Evolutionary conservation across 2,797 vertebrate species (phyloP), one percentile per base, ranked within the genome.

Genomic region (Labeo calbasu): DNA sequence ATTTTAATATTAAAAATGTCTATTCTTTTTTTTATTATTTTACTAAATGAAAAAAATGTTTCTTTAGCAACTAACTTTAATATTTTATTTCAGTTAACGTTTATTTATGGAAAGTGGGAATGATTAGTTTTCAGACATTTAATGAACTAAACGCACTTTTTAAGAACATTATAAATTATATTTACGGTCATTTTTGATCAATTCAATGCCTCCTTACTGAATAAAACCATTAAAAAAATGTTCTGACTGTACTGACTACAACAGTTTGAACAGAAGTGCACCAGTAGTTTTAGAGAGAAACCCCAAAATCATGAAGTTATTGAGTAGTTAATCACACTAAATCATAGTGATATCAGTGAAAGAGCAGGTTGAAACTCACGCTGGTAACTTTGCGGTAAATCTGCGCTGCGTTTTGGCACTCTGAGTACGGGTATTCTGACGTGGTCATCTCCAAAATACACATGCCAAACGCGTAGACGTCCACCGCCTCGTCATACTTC

Each of bases 311-410:
- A 21, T 51, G 3, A 10, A 32, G 13, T 53, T 2, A n/a, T 15
- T 8, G 19, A 40, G 12, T 19, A 32, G 23, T 51, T 11, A 51
- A 51, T 72, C 14, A 12, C 15, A 32, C 14, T 65, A 65, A 14
- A 65, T 7, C 6, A 4, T 43, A 23, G 10, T 12, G 10, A n/a
- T 21, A 55, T 55, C 17, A 55, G 40, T 43, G 40, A 43, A 43
- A 8, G 1, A 53, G 19, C 4, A 40, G 14, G 46, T 15, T 40
- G 32, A 32, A 61, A 95, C 98, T 98, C 92, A 99, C 98, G 85
- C 97, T 99, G 85, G 98, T 99, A 93, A 99, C 98, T 93, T 98
- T 99, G 92, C 98, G 98, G 94, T 99, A 99, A 94, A 99, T 99
- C 92, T 99, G 98, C 1, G 98, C 98, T 0, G 98, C 98, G 0